Base-by-base conservation (phyloP, 1,140 invertebrate species). In the Lordiphosa mommai region DNA sequence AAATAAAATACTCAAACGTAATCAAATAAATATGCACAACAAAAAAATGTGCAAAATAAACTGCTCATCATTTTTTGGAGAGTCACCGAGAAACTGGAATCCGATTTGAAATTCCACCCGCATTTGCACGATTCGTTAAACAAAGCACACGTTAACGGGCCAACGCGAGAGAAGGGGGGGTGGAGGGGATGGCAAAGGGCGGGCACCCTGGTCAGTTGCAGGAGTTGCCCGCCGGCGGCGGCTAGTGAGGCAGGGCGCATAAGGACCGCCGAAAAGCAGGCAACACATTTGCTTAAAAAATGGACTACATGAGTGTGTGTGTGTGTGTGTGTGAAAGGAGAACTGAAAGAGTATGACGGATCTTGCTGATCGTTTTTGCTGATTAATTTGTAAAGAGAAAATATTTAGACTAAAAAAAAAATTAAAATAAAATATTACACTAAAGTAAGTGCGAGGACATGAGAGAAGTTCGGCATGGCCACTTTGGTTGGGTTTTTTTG, bases 51-150 rank as follows among this genome's bases (percentile, higher is more conserved):
- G 48, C 13, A 68, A 84, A 82, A 82, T 84, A 84, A 82, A 82
- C 77, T 82, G 63, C 27, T 47, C 20, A 13, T 43, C 44, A 47
- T 10, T 40, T 16, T 47, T 17, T 41, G 40, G 52, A 30, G 50
- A 30, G 13, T 63, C 27, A 30, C 14, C 27, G 20, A 17, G 12
- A 4, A 44, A n/a, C 44, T 41, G 51, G 10, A 66, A 14, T 51
- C 55, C 32, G 9, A 16, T 49, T 52, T 30, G 32, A 37, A 56
- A 61, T 73, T 72, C 66, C 72, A 70, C 86, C 86, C 86, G 86
- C 86, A 88, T 88, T 86, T 88, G 82, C 71, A 86, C 86, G 86
- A 88, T 88, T 88, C 86, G 86, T 88, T 88, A 88, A 88, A 87
- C 86, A 88, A 88, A 77, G 86, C 77, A 88, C 85, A 88, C 74